These are phyloP conservation scores for Dasysyrphus albostriatus DNA, from an alignment of 2,888 invertebrate species.

Conservation along the genomic window DNA sequence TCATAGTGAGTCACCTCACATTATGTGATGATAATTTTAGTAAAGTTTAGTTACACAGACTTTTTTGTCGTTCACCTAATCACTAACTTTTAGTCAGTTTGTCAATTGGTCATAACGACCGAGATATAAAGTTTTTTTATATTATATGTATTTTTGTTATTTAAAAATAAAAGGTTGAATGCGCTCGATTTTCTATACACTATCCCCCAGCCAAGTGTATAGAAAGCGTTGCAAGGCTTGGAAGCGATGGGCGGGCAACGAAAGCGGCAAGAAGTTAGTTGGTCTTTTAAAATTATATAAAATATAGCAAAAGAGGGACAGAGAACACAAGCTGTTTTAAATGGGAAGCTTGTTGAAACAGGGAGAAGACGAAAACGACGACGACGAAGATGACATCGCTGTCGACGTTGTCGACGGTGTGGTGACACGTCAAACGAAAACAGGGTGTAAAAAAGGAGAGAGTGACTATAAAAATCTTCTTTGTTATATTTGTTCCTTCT, in stretches of 20 bases:
- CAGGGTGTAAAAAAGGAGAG: constrained; percentile 69
- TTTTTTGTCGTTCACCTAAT: constrained; percentile 14
- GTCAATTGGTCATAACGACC: constrained; percentile 42
- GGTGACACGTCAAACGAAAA: constrained; percentile 55
- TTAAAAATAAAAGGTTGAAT: constrained; percentile 67
- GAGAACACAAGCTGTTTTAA: constrained; percentile 66
- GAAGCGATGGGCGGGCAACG: constrained; percentile 15
- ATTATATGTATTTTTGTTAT: not conserved
- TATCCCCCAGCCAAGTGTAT: constrained; percentile 43
- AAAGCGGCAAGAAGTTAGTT: constrained; percentile 64
- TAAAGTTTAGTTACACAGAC: constrained; percentile 3
- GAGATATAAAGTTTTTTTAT: not conserved
- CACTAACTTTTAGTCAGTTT: constrained; percentile 35
- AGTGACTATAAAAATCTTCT: constrained; percentile 39
- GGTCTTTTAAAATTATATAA: constrained; percentile 58
- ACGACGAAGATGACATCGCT: constrained; percentile 5
- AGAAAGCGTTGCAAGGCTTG: constrained; percentile 32
- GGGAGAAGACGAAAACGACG: constrained; percentile 60
- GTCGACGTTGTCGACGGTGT: constrained; percentile 16
- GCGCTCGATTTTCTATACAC: constrained; percentile 57
- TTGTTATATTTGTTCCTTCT: constrained; percentile 38
- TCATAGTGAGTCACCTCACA: constrained; percentile 50
- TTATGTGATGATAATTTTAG: not conserved
- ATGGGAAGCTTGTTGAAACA: constrained; percentile 70
- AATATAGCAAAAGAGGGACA: constrained; percentile 65